Percentiles rank a stretch among this genome's conserved stretches.
Conservation (phyloP, 1,140 invertebrate species). For the Maniola jurtina region DNA sequence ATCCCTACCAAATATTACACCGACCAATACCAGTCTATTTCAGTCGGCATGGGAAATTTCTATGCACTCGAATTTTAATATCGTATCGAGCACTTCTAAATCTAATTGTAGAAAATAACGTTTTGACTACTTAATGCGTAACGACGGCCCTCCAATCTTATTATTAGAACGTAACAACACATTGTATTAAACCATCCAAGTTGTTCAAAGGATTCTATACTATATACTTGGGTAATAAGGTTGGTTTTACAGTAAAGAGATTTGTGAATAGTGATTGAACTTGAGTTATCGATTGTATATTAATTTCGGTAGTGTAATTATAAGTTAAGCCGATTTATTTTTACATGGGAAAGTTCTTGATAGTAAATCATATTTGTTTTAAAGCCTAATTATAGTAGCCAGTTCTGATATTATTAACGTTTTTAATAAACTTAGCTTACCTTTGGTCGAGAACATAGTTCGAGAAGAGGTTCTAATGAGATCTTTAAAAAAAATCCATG, state of each 20-base stretch:
- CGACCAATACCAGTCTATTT: slow-evolving; percentile 25
- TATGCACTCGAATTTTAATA: slow-evolving; percentile 45
- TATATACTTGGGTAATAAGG: slow-evolving; percentile 10
- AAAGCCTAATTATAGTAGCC: not conserved
- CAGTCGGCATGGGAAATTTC: slow-evolving; percentile 50
- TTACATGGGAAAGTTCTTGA: slow-evolving; percentile 51
- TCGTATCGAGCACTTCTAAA: slow-evolving; percentile 47
- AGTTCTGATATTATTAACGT: too few relatives aligned
- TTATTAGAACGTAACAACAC: slow-evolving; percentile 41
- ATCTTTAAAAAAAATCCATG: too few relatives aligned
- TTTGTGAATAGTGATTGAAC: slow-evolving; percentile 20
- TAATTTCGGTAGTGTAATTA: slow-evolving; percentile 40
- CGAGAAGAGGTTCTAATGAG: too few relatives aligned
- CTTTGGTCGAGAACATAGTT: too few relatives aligned
- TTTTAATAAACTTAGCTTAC: too few relatives aligned
- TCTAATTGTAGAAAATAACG: slow-evolving; percentile 47
- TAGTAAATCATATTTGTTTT: slow-evolving; percentile 8
- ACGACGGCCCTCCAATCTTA: slow-evolving; percentile 43
- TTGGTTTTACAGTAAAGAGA: slow-evolving; percentile 13
- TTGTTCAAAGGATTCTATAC: slow-evolving; percentile 17
- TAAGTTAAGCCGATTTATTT: slow-evolving; percentile 51
- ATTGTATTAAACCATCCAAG: slow-evolving; percentile 29
- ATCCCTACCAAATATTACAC: too few relatives aligned
- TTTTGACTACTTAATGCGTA: slow-evolving; percentile 48
- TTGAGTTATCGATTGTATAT: slow-evolving; percentile 37